These are phyloP conservation scores for Zaprionus camerounensis DNA, from an alignment of 1,140 invertebrate species.

Conservation along the genomic window DNA sequence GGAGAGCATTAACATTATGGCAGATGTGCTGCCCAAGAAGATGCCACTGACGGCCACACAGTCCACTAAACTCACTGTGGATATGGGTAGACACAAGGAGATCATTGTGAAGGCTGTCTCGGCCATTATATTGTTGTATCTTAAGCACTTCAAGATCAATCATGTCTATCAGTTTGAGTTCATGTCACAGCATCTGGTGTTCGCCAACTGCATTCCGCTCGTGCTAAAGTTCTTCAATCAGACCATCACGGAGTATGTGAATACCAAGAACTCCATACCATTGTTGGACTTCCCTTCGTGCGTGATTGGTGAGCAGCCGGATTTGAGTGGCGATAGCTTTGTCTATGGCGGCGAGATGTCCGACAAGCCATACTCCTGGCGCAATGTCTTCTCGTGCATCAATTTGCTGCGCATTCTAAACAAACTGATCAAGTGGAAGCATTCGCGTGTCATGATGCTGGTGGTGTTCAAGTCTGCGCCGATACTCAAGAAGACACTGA, in stretches of 20 bases:
- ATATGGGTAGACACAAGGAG: constrained; percentile 99
- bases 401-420: constrained; percentile 98
- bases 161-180: constrained; percentile 99
- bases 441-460: constrained; percentile 99
- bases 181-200: constrained; percentile 99
- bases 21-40: constrained; percentile 98
- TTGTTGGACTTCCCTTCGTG: constrained; percentile 98
- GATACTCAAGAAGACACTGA: constrained; percentile 97
- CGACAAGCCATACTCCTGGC: constrained; percentile 95
- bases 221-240: constrained; percentile 99
- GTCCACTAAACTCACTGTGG: constrained; percentile 97
- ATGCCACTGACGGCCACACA: constrained; percentile 99
- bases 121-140: constrained; percentile 94
- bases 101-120: constrained; percentile 99
- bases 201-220: constrained; percentile 99
- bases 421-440: constrained; percentile 99
- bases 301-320: constrained; percentile 97
- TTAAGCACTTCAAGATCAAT: constrained; percentile 99
- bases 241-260: constrained; percentile 97
- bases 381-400: constrained; percentile 99
- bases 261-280: constrained; percentile 97
- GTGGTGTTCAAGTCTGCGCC: constrained; percentile 99
- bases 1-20: constrained; percentile 99
- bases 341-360: constrained; percentile 87
- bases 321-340: constrained; percentile 96